Evolutionary conservation across 2,113 vertebrate species (phyloP).

Genomic region (Sialia sialis): DNA sequence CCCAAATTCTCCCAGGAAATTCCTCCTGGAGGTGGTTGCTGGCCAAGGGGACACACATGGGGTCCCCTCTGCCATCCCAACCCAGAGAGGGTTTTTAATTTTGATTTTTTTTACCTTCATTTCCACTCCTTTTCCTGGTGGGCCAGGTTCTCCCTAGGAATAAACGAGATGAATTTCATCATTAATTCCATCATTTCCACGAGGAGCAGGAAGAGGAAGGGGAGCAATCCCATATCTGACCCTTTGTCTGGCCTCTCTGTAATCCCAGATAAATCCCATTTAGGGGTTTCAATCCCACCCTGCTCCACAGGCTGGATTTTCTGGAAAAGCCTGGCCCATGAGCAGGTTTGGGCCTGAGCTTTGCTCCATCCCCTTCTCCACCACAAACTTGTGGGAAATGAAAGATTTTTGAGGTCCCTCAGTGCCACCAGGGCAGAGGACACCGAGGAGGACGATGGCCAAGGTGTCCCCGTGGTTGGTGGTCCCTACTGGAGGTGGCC

Average conservation of each 20-base stretch:
- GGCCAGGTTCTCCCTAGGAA: conserved; percentile 56
- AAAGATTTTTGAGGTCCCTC: neutral
- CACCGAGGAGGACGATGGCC: neutral
- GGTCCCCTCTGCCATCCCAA: neutral
- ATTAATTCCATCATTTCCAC: neutral
- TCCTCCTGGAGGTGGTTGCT: neutral
- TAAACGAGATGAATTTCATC: neutral
- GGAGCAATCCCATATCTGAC: too few relatives aligned
- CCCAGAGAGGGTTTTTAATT: neutral
- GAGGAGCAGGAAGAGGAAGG: neutral
- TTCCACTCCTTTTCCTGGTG: conserved; percentile 47
- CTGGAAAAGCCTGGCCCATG: too few relatives aligned
- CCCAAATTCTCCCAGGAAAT: neutral
- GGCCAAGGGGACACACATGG: neutral
- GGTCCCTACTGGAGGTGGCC: neutral
- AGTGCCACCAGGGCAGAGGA: neutral
- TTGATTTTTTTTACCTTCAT: conserved; percentile 53
- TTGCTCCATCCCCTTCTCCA: neutral
- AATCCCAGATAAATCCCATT: neutral
- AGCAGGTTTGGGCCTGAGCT: neutral
- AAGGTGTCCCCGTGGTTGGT: neutral
- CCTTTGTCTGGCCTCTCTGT: fast-evolving
- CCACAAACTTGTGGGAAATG: fast-evolving
- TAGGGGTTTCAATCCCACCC: neutral
- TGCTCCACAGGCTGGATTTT: neutral